Base-by-base conservation (phyloP, 2,113 vertebrate species). In the Macquaria ambigua region DNA sequence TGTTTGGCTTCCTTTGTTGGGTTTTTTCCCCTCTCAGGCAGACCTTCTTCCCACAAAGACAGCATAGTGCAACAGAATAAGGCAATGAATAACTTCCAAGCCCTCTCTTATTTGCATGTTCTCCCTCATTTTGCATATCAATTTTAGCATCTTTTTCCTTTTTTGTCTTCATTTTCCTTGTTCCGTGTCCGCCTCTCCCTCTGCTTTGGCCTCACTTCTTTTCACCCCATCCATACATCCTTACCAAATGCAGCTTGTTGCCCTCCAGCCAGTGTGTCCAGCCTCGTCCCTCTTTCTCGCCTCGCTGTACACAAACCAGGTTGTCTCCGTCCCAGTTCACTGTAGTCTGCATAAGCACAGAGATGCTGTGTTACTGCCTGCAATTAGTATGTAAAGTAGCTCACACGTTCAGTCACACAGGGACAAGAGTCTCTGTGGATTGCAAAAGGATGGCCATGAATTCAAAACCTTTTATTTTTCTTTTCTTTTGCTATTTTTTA, bases 241-340 rank as follows among this genome's bases (percentile, higher is more conserved):
- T 97, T 90, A 99, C 98, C 97, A 98, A 92, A 83, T 98, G 96
- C 55, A 99, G 91, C 67, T 81, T 88, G 91, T 98, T 91, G 4
- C 95, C 97, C 56, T 98, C 97, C 77, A 98, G 87, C 97, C 96
- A 98, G 93, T 97, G 97, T 50, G 94, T 98, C 98, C 98, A 99
- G 74, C 98, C 98, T 46, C 97, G 94, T 88, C 97, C 98, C 56
- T 96, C 96, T 88, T 98, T 97, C 93, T 98, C 97, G 2, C 98
- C 97, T 46, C 84, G 93, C 93, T 99, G 98, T 63, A 97, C 94
- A 23, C 97, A 99, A 15, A 98, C 85, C 92, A 98, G 95, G 25
- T 96, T 96, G 82, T 98, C 97, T 1, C 96, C 97, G 0, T 98
- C 96, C 97, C 97, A 98, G 93, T 89, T 96, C 8, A 98, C 96